Evolutionary conservation across 1,140 invertebrate species (phyloP), one percentile per base, ranked within the genome.

Genomic region (Armadillidium nasatum): DNA sequence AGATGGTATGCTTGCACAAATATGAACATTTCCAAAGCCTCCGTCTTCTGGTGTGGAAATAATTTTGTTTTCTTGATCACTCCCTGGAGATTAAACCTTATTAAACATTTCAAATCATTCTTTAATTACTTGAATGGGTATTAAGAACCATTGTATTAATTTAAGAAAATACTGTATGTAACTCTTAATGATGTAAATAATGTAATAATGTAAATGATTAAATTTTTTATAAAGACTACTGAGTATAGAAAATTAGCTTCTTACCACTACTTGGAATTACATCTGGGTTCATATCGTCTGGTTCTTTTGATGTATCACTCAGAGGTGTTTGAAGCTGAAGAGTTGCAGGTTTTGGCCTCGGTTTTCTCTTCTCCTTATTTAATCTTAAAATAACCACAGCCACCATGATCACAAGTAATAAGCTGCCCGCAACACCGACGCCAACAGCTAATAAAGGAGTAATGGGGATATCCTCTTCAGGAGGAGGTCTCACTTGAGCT

Each of bases 401-500:
- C 19, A 78, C 76, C 15, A 80, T 23, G 21, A 74, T 76, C 66
- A 80, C 76, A 45, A 80, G 76, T 9, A 80, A 73, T 44, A 80
- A 66, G 9, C 76, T 77, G 21, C 76, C 79, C 45, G 77, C 73
- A 10, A 80, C 79, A 10, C 79, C 79, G 44, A 80, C 76, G 33
- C 76, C 76, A 33, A 80, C 77, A 23, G 76, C 79, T 13, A 80
- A 45, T 21, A 78, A 74, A 2, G 77, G 73, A 9, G 77, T 78
- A 19, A 78, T 76, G 45, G 79, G 44, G 10, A 77, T 67, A 46
- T 77, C 43, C 68, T 80, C 75, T 60, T 78, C 77, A 10, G 79
- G 79, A 44, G 76, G 79, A 7, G 76, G 79, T 44, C 79, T 66
- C 15, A 80, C 79, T 73, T 80, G 79, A 45, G 79, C 79, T 4